Percentiles rank a stretch among this genome's conserved stretches.
phyloP scores from a whole-genome alignment of 1,140 invertebrate genomes.

The Heliconius hewitsoni region DNA sequence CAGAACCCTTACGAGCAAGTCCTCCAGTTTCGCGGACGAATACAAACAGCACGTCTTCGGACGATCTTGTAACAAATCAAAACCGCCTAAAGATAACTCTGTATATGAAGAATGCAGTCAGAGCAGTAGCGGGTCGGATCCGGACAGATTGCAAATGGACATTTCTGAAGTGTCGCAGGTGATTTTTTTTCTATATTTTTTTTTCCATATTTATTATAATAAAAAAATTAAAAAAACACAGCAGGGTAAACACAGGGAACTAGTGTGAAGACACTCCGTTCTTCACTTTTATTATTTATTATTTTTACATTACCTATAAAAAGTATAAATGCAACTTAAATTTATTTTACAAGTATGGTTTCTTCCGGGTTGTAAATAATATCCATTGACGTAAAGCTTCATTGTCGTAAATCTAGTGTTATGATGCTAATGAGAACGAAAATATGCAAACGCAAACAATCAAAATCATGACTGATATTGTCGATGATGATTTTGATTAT shows the following conservation, averaged over 20 bases:
- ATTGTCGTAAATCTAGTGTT: not conserved
- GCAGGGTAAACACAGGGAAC: no score
- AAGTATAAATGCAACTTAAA: not conserved
- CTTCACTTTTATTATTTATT: not conserved
- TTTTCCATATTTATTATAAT: not conserved
- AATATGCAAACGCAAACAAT: not conserved
- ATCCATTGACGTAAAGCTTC: not conserved
- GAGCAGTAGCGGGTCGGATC: conserved; percentile 79
- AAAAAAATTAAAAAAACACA: no score
- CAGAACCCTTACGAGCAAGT: conserved; percentile 49
- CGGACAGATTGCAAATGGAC: conserved; percentile 80
- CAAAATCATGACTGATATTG: not conserved
- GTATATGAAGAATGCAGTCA: conserved; percentile 78
- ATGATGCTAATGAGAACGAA: conserved; percentile 1
- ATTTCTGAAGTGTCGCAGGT: conserved; percentile 79
- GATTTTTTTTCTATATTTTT: not conserved
- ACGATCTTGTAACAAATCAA: conserved; percentile 52
- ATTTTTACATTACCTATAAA: not conserved
- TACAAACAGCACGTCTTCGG: conserved; percentile 66
- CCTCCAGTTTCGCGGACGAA: conserved; percentile 60
- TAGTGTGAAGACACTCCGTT: no score
- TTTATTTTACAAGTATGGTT: not conserved
- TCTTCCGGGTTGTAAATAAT: not conserved
- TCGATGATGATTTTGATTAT: not conserved
- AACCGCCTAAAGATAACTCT: conserved; percentile 61